Base-by-base conservation (phyloP, 2,797 vertebrate species). In the Paratrypauchen microcephalus region DNA sequence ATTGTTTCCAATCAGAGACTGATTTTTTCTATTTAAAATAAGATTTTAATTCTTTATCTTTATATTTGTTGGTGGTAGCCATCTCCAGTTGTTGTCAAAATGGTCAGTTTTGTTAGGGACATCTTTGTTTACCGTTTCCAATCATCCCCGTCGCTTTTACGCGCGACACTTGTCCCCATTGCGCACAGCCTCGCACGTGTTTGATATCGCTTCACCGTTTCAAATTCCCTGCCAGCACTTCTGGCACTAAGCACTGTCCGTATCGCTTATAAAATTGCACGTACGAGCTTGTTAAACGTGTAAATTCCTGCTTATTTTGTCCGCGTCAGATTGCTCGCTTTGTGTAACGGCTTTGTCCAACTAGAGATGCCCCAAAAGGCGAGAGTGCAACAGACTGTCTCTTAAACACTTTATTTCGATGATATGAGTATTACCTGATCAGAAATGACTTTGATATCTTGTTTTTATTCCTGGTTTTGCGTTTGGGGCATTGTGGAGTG, bases 111-210 rank as follows among this genome's bases (percentile, higher is more conserved):
- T 6, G 26, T 57, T 24, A 23, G 67, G 69, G 71, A 75, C 68
- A 71, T 75, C 68, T 63, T 69, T 61, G 63, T 69, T 19, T 3
- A 69, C 70, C 57, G 66, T 23, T 68, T 78, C 56, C 68, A 67
- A 66, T 79, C 3, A 77, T 54, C n/a, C 39, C 26, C 52, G 18
- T 24, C 30, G 23, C 66, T 77, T 83, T 85, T 88, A 81, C 84
- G 82, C 83, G 30, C 79, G 60, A 19, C 30, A 1, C 16, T 62
- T 8, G 68, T 71, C 41, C 30, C 19, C 41, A 9, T 66, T 82
- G 21, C 68, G 69, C 82, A 56, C 69, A 47, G 6, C 28, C 21
- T 26, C 5, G 5, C 11, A n/a, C 41, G 19, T 8, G n/a, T 54
- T 52, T 48, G 36, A 1, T 21, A 6, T 1, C n/a, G 7, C 36